Evolutionary conservation across 92 coral and sea anemone species (phyloP).

Genomic region (Umimayanthus chanpuru): DNA sequence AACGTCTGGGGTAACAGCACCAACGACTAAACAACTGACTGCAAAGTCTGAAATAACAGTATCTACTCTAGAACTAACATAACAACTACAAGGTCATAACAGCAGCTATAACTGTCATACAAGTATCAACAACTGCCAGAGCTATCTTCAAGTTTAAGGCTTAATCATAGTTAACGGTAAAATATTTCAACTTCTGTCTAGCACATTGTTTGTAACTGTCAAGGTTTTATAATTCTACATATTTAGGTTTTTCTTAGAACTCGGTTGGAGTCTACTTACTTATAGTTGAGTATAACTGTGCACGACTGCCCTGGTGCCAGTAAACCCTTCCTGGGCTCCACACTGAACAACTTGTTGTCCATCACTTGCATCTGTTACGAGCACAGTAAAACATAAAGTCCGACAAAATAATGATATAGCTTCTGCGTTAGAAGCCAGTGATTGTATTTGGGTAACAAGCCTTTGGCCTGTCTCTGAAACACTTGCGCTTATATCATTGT

Average conservation of each 20-base stretch:
- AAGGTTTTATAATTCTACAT: too few relatives aligned
- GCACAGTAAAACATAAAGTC: background rate
- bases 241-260: background rate
- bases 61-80: background rate
- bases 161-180: background rate
- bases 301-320: constrained; percentile 80
- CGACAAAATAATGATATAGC: too few relatives aligned
- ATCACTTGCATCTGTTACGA: constrained; percentile 88
- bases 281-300: constrained; percentile 77
- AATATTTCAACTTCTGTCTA: background rate
- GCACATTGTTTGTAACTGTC: background rate
- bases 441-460: too few relatives aligned
- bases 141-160: background rate
- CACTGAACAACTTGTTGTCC: constrained; percentile 86
- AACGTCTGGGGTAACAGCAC: constrained; percentile 62
- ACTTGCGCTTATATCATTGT: too few relatives aligned
- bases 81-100: background rate
- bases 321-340: constrained; percentile 88
- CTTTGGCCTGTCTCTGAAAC: too few relatives aligned
- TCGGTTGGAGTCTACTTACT: constrained; percentile 50
- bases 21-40: background rate
- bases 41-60: background rate
- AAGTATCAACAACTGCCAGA: too few relatives aligned
- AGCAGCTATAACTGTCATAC: too few relatives aligned
- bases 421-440: too few relatives aligned